These are phyloP conservation scores for Chiroxiphia lanceolata DNA, from an alignment of 2,797 vertebrate species.

Conservation along the genomic window DNA sequence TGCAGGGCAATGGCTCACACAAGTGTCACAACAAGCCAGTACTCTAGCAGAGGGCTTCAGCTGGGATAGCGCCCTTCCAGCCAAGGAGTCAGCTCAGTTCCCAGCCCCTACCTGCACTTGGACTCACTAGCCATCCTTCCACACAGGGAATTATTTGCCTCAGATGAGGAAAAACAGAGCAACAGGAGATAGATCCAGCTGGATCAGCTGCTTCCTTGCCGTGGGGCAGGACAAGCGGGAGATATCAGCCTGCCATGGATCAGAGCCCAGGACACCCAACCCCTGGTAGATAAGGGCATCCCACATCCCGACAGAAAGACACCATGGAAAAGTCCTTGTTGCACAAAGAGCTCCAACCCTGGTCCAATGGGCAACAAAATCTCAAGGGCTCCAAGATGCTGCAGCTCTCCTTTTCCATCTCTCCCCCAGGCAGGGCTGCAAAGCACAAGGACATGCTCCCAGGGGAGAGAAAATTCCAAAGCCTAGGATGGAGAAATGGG, in stretches of 20 bases:
- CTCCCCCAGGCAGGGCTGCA: background rate
- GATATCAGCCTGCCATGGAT: background rate
- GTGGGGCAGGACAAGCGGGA: background rate
- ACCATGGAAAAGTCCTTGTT: background rate
- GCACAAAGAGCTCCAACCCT: background rate
- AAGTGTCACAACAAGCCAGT: background rate
- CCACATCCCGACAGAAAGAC: background rate
- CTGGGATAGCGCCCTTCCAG: background rate
- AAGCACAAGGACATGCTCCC: background rate
- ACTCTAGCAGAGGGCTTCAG: background rate
- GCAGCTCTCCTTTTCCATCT: background rate
- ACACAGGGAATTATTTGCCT: background rate
- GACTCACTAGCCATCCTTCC: background rate
- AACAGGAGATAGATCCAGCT: background rate
- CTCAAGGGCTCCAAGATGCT: background rate
- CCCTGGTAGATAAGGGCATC: background rate
- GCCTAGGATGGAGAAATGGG: background rate
- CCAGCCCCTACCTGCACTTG: accelerated
- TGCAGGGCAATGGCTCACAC: background rate
- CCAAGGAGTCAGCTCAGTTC: background rate
- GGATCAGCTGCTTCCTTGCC: background rate
- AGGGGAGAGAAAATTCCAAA: background rate
- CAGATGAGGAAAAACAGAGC: background rate
- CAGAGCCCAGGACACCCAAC: background rate
- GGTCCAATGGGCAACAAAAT: background rate